phyloP scores from a whole-genome alignment of 2,113 vertebrate species.

The Neopipo cinnamomea region DNA sequence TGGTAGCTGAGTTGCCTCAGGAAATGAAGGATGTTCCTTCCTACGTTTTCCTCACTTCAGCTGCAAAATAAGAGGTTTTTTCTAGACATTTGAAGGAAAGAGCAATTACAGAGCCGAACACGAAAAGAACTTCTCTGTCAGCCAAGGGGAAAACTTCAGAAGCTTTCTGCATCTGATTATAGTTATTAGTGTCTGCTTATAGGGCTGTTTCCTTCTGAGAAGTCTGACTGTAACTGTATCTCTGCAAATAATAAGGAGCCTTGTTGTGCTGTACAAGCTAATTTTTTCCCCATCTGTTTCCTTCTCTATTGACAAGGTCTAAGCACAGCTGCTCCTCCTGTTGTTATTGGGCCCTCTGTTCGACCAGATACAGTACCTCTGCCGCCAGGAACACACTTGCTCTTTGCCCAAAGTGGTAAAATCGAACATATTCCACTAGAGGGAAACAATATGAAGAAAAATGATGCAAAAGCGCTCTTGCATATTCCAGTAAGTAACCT shows the following conservation, averaged over 20 bases:
- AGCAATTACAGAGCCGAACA: neutral
- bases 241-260: neutral
- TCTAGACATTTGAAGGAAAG: neutral
- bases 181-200: neutral
- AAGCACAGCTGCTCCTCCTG: conserved; percentile 72
- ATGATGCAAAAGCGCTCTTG: conserved; percentile 80
- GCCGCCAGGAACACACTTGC: conserved; percentile 84
- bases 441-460: conserved; percentile 82
- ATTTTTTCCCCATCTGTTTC: neutral
- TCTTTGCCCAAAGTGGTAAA: conserved; percentile 89
- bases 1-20: neutral
- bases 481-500: conserved; percentile 83
- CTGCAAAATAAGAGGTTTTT: neutral
- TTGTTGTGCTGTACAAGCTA: neutral
- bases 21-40: conserved; percentile 1
- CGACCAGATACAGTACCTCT: conserved; percentile 81
- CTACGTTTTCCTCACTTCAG: neutral
- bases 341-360: conserved; percentile 76
- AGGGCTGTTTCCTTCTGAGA: neutral
- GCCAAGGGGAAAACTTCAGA: neutral
- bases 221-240: neutral
- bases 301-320: conserved; percentile 70
- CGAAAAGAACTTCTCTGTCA: neutral
- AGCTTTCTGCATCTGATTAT: conserved; percentile 6
- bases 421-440: conserved; percentile 87